Evolutionary conservation across 2,113 vertebrate genomes (phyloP).

Genomic region (Origma solitaria): DNA sequence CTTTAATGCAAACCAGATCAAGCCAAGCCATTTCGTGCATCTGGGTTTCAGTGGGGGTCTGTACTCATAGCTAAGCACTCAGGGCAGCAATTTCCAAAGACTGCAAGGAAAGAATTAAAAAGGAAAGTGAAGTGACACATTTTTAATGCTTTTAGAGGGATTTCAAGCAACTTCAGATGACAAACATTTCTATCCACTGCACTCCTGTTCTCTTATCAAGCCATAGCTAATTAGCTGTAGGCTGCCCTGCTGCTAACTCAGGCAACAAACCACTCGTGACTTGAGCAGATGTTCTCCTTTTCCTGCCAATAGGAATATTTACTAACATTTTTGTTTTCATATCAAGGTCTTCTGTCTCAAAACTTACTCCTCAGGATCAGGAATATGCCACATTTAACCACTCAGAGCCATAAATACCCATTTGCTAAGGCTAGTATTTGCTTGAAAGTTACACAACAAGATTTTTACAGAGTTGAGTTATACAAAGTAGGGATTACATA

Average conservation of each 20-base stretch:
- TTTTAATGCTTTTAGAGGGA: neutral
- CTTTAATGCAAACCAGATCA: neutral
- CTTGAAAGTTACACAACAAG: neutral
- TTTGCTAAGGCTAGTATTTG: neutral
- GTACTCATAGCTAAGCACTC: neutral
- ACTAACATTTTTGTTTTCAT: neutral
- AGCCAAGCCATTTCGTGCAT: neutral
- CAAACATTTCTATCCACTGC: neutral
- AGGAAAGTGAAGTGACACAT: neutral
- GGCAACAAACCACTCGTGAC: conserved; percentile 47
- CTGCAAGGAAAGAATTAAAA: neutral
- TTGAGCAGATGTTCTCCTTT: conserved; percentile 50
- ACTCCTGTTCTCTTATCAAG: neutral
- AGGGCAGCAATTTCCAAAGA: neutral
- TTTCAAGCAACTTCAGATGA: neutral
- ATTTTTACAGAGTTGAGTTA: neutral
- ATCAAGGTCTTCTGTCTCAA: neutral
- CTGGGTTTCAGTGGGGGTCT: neutral
- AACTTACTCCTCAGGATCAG: neutral
- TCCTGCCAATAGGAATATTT: conserved; percentile 23
- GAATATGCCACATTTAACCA: neutral
- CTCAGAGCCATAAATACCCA: neutral
- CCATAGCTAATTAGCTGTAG: conserved; percentile 30
- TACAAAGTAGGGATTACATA: neutral
- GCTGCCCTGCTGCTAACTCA: conserved; percentile 46